Percentiles rank a stretch among this genome's conserved stretches.
Conservation (phyloP, 2,888 invertebrate species). For the Cyclophora punctaria region DNA sequence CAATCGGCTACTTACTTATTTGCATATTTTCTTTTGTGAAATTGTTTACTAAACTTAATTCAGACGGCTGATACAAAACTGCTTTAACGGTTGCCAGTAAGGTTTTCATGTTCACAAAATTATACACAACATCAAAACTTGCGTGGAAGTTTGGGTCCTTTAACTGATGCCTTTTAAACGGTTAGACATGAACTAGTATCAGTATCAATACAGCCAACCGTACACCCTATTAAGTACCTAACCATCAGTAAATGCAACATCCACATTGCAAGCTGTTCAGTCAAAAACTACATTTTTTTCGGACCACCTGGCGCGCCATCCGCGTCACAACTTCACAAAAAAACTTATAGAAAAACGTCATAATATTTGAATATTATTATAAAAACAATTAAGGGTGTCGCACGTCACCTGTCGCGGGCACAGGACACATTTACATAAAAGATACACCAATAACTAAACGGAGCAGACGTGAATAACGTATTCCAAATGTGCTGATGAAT, state of each 20-base stretch:
- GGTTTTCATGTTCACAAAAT: too few species aligned
- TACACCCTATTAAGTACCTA: too few species aligned
- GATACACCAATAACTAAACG: constrained; percentile 53
- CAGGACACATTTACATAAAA: constrained; percentile 68
- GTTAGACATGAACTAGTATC: too few species aligned
- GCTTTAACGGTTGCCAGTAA: too few species aligned
- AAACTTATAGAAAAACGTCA: constrained; percentile 62
- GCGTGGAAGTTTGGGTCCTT: too few species aligned
- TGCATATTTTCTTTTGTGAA: too few species aligned
- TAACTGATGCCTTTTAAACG: too few species aligned
- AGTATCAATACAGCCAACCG: too few species aligned
- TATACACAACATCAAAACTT: too few species aligned
- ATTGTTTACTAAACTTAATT: too few species aligned
- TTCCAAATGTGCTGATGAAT: neutral
- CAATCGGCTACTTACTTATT: too few species aligned
- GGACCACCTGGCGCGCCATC: constrained; percentile 71
- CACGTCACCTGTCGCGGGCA: constrained; percentile 71
- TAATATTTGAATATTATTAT: constrained; percentile 73
- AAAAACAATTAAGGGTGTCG: constrained; percentile 74
- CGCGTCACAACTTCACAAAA: constrained; percentile 56
- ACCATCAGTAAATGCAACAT: neutral
- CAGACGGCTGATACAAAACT: too few species aligned
- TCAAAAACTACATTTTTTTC: constrained; percentile 48
- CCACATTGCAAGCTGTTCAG: constrained; percentile 53
- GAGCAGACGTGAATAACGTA: constrained; percentile 10